phyloP scores from a whole-genome alignment of 1,140 invertebrate species.

The Leptopilina clavipes region DNA sequence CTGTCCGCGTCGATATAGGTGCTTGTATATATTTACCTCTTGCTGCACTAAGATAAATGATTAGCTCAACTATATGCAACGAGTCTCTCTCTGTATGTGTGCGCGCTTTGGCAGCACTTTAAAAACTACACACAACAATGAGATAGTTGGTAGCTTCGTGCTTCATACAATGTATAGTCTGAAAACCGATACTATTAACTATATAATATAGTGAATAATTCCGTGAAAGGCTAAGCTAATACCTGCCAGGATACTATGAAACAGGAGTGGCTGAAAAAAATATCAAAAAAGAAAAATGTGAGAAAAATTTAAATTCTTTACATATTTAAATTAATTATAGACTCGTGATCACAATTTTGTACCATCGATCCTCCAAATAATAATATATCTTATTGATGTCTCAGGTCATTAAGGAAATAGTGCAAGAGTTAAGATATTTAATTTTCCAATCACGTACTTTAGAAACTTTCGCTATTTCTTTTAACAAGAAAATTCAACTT shows the following conservation, averaged over 20 bases:
- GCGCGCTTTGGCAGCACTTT: conserved; percentile 1
- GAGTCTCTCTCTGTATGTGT: too few species aligned
- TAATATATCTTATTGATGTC: not conserved
- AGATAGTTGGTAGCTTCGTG: not conserved
- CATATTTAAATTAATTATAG: too few species aligned
- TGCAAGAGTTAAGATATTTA: not conserved
- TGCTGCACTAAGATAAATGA: conserved; percentile 16
- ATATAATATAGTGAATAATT: conserved; percentile 4
- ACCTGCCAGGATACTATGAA: not conserved
- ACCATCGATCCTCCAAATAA: too few species aligned
- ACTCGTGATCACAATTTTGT: too few species aligned
- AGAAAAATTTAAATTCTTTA: too few species aligned
- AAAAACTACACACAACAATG: conserved; percentile 4
- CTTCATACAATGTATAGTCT: conserved; percentile 18
- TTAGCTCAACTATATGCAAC: not conserved
- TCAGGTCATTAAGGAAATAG: conserved; percentile 6
- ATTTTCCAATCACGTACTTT: conserved; percentile 25
- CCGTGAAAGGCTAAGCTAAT: conserved; percentile 1
- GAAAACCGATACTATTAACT: conserved; percentile 13
- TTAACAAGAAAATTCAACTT: conserved; percentile 1
- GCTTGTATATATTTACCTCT: not conserved
- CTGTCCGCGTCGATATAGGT: not conserved
- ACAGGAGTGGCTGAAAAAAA: not conserved
- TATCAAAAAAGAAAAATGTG: too few species aligned
- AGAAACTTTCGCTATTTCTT: conserved; percentile 27